Evolutionary conservation across 2,888 invertebrate genomes (phyloP).

Genomic region (Schizotus pectinicornis): DNA sequence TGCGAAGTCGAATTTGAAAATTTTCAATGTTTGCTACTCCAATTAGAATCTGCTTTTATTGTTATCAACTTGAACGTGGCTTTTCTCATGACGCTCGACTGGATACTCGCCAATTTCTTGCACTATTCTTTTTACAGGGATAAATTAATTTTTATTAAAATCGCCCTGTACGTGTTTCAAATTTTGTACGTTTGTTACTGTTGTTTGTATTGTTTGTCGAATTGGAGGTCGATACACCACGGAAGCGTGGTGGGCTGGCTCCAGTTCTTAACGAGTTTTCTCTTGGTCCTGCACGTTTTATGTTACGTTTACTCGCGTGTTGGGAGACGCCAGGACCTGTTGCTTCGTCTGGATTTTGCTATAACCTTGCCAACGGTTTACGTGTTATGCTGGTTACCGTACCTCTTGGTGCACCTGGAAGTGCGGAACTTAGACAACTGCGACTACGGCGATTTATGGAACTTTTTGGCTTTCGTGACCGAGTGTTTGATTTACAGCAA

Average conservation of each 20-base stretch:
- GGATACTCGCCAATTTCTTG: background rate
- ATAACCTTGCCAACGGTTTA: slow-evolving; percentile 11
- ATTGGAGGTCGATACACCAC: slow-evolving; percentile 10
- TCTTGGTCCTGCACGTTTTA: slow-evolving; percentile 1
- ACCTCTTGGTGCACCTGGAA: background rate
- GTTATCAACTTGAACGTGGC: background rate
- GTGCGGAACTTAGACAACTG: background rate
- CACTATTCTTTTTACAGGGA: slow-evolving; percentile 2
- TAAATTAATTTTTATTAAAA: background rate
- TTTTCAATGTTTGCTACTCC: background rate
- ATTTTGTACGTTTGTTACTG: background rate
- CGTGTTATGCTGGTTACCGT: slow-evolving; percentile 13
- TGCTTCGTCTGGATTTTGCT: slow-evolving; percentile 7
- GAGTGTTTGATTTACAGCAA: slow-evolving; percentile 10
- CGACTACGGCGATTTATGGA: too few relatives aligned
- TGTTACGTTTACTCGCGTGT: background rate
- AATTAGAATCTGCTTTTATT: background rate
- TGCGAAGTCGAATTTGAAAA: background rate
- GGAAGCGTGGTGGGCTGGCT: background rate
- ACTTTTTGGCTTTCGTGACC: slow-evolving; percentile 4
- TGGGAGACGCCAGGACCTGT: background rate
- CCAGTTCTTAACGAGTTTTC: background rate
- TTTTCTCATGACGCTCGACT: background rate
- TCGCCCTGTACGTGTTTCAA: background rate
- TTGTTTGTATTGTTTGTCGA: slow-evolving; percentile 11